Conservation (phyloP, 2,797 vertebrate genomes). For the Sebastes miniatus region DNA sequence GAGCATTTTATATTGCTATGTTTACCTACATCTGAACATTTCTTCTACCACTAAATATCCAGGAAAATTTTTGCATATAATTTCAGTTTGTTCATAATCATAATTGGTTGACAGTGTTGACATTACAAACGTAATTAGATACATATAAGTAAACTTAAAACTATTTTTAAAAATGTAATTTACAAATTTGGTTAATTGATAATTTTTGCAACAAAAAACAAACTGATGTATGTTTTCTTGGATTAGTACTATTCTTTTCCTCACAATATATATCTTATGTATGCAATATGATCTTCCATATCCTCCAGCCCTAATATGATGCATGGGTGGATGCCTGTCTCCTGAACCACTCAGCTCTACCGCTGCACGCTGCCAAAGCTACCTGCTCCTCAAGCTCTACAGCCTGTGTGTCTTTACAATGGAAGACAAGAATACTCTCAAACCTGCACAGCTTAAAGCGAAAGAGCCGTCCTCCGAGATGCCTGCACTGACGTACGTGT, state of each 20-base stretch:
- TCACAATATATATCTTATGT: background rate
- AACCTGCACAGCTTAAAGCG: conserved; percentile 33
- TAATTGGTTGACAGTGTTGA: background rate
- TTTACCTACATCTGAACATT: background rate
- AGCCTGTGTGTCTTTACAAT: conserved; percentile 44
- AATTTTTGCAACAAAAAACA: background rate
- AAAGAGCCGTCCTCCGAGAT: conserved; percentile 38
- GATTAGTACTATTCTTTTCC: background rate
- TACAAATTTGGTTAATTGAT: background rate
- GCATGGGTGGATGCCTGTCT: conserved; percentile 13
- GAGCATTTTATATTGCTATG: background rate
- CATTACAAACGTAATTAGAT: background rate
- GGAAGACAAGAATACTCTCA: conserved; percentile 42
- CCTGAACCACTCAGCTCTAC: conserved; percentile 11
- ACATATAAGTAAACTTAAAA: too few relatives aligned
- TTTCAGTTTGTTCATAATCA: background rate
- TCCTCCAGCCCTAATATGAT: background rate
- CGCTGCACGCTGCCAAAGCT: conserved; percentile 46
- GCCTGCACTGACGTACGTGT: conserved; percentile 30
- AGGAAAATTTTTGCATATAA: background rate
- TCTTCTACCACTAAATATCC: background rate
- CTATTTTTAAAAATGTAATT: background rate
- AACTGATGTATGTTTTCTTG: background rate
- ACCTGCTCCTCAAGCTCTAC: conserved; percentile 37
- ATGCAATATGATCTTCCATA: background rate